Base-by-base conservation (phyloP, 2,113 vertebrate species). In the Cranoglanis bouderius region DNA sequence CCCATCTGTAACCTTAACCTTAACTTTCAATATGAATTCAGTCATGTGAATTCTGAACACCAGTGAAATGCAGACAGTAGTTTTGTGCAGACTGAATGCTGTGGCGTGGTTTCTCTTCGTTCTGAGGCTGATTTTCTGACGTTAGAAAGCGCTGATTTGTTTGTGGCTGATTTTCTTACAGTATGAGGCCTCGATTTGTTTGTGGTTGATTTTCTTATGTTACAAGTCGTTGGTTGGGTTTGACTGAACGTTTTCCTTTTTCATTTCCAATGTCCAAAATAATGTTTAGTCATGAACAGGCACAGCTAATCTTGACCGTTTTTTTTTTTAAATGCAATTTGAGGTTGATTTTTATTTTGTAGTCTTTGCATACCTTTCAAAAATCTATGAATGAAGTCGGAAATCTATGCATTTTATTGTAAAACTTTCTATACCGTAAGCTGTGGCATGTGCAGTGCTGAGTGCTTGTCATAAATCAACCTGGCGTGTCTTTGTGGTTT, bases 121-220 rank as follows among this genome's bases (percentile, higher is more conserved):
- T 32, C 29, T 32, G 46, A 18, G 53, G 32, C 10, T 82, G 53
- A 82, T 82, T 82, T 82, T 21, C 55, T 40, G 26, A 59, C 0
- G 4, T 29, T 38, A 40, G 10, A 40, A 82, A 40, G 46, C 29
- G 6, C 14, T 51, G 81, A 59, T 57, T 82, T 82, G 53, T 40
- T 59, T 82, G 21, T 3, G 32, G 81, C 53, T 59, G 32, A 82
- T 82, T 82, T 82, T 59, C 81, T 26, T 82, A 40, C 53, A 40
- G 9, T 38, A 38, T 14, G 32, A 59, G 21, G 21, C 21, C 7
- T 3, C 2, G 35, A 40, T 82, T 57, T 59, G 53, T 82, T 82
- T 82, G 53, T 24, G n/a, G 16, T 57, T 24, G n/a, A 5, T 55
- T 57, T 82, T 57, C 7, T 19, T 51, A 75, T 1, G 72, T 49